phyloP scores from a whole-genome alignment of 2,113 vertebrate genomes.

The Macroglossus sobrinus region DNA sequence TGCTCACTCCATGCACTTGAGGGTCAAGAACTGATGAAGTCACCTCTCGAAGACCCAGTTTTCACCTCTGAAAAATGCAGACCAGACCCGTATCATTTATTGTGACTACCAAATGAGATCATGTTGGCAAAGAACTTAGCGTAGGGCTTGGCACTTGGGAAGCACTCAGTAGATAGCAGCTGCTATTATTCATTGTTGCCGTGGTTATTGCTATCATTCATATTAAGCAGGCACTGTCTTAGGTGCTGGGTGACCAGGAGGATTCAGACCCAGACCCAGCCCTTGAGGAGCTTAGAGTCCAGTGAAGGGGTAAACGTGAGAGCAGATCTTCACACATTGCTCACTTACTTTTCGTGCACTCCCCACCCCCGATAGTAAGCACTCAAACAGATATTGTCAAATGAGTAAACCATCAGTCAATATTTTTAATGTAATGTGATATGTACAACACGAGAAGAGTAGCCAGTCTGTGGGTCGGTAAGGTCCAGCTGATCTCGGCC shows the following conservation, averaged over 20 bases:
- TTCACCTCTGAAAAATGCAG: background rate
- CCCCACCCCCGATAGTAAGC: background rate
- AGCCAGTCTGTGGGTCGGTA: background rate
- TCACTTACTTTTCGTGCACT: background rate
- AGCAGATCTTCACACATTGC: background rate
- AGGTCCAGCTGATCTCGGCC: background rate
- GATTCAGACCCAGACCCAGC: background rate
- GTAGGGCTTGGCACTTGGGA: background rate
- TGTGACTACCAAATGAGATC: background rate
- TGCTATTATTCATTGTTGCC: rapidly evolving
- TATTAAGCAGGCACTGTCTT: background rate
- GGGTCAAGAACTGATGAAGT: background rate
- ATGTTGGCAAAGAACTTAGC: background rate
- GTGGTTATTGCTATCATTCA: background rate
- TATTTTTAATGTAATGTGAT: background rate
- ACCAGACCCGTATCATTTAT: background rate
- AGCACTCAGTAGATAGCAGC: background rate
- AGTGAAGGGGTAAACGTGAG: background rate
- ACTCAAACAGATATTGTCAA: background rate
- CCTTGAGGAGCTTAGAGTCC: background rate
- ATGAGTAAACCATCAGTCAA: rapidly evolving
- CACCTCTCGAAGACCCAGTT: background rate
- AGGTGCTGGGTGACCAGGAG: background rate
- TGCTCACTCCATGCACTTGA: rapidly evolving
- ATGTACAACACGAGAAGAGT: rapidly evolving